phyloP scores from a whole-genome alignment of 2,113 vertebrate genomes.

The Xenopus borealis region DNA sequence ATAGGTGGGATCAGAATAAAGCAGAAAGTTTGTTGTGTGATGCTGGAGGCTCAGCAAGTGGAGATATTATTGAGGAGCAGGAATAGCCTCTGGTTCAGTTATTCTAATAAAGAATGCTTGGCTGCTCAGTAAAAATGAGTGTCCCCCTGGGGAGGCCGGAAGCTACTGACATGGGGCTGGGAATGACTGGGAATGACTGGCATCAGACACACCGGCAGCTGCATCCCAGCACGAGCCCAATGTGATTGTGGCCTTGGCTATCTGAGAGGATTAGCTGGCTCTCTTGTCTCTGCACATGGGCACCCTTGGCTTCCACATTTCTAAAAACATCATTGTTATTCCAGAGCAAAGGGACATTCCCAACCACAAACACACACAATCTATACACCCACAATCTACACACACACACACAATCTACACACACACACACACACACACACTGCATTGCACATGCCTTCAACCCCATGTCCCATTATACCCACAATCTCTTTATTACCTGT shows the following conservation, averaged over 20 bases:
- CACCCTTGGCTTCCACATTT: slow-evolving; percentile 1
- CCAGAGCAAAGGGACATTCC: too few species aligned
- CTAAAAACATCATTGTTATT: too few species aligned
- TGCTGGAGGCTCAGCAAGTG: not conserved
- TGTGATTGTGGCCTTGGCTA: slow-evolving; percentile 37
- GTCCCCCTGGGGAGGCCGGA: slow-evolving; percentile 31
- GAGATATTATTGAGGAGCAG: slow-evolving; percentile 32
- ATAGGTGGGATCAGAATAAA: too few species aligned
- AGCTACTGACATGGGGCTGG: slow-evolving; percentile 42
- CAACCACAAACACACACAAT: too few species aligned
- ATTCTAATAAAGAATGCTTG: slow-evolving; percentile 45
- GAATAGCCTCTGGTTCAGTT: slow-evolving; percentile 13
- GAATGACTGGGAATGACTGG: slow-evolving; percentile 29
- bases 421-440: too few species aligned
- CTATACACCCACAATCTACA: too few species aligned
- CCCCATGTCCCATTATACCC: too few species aligned
- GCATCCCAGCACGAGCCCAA: slow-evolving; percentile 41
- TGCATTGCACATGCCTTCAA: too few species aligned
- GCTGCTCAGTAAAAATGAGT: slow-evolving; percentile 45
- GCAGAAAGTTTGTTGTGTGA: too few species aligned
- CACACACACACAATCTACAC: too few species aligned
- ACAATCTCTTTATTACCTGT: too few species aligned
- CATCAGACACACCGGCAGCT: slow-evolving; percentile 39
- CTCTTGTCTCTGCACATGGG: slow-evolving; percentile 34
- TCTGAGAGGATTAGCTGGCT: slow-evolving; percentile 34